Evolutionary conservation across 2,113 vertebrate genomes (phyloP).

Genomic region (Prietella phreatophila): DNA sequence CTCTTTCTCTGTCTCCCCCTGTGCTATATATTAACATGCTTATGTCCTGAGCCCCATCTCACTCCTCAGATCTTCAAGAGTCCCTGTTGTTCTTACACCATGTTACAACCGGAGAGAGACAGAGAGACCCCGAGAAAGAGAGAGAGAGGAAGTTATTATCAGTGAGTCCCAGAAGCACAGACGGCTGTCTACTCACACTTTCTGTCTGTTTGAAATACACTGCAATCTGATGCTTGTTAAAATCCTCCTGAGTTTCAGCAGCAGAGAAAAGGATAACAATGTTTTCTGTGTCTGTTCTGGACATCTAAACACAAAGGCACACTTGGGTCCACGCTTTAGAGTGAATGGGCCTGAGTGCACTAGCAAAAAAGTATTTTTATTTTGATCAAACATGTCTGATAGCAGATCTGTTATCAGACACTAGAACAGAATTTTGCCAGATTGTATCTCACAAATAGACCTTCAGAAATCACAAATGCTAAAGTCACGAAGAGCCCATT

Average conservation of each 20-base stretch:
- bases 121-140: neutral
- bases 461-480: neutral
- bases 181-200: conserved; percentile 28
- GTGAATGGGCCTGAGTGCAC: conserved; percentile 18
- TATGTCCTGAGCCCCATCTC: neutral
- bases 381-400: conserved; percentile 17
- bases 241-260: conserved; percentile 38
- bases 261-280: conserved; percentile 29
- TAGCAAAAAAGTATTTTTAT: neutral
- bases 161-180: conserved; percentile 37
- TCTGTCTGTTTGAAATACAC: conserved; percentile 38
- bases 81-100: conserved; percentile 30
- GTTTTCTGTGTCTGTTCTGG: conserved; percentile 35
- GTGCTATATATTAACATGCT: neutral
- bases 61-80: conserved; percentile 32
- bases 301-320: conserved; percentile 34
- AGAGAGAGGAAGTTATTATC: conserved; percentile 30
- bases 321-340: conserved; percentile 13
- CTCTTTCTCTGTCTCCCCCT: neutral
- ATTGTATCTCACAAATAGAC: neutral
- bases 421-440: neutral
- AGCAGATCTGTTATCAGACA: neutral
- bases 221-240: conserved; percentile 42
- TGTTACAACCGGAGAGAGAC: neutral
- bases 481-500: neutral